phyloP scores from a whole-genome alignment of 2,888 invertebrate species.

The Lasioglossum zephyrum region DNA sequence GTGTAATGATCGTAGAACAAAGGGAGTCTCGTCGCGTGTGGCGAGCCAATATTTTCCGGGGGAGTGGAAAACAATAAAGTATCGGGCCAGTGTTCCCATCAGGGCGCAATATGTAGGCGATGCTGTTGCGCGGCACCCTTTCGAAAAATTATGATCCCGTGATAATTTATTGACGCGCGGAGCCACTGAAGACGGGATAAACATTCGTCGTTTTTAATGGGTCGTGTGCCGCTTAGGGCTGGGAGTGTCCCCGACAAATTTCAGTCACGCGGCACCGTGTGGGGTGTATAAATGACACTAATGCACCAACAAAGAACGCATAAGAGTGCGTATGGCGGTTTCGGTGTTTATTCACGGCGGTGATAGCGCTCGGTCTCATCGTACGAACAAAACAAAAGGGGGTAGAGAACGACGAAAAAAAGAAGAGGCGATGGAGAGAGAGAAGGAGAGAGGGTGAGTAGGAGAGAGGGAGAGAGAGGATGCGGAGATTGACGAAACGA shows the following conservation, averaged over 20 bases:
- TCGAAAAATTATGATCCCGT: not conserved
- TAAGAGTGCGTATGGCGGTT: constrained; percentile 69
- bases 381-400: constrained; percentile 26
- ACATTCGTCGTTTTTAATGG: constrained; percentile 28
- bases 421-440: constrained; percentile 31
- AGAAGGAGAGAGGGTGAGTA: not conserved
- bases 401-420: constrained; percentile 6
- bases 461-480: not conserved
- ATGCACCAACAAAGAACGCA: constrained; percentile 60
- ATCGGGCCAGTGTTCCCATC: not conserved
- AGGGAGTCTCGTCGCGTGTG: not conserved
- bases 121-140: not conserved
- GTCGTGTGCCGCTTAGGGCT: constrained; percentile 30
- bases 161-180: constrained; percentile 23
- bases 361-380: constrained; percentile 51
- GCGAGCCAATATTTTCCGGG: not conserved
- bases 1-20: not conserved
- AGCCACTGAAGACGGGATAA: constrained; percentile 26
- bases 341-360: constrained; percentile 66
- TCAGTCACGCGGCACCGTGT: constrained; percentile 55
- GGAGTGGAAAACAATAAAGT: not conserved
- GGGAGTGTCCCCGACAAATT: constrained; percentile 46
- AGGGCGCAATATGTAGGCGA: not conserved
- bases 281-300: constrained; percentile 64
- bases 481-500: constrained; percentile 51